These are phyloP conservation scores for Gastrophryne carolinensis DNA, from an alignment of 2,797 vertebrate genomes.

Conservation along the genomic window DNA sequence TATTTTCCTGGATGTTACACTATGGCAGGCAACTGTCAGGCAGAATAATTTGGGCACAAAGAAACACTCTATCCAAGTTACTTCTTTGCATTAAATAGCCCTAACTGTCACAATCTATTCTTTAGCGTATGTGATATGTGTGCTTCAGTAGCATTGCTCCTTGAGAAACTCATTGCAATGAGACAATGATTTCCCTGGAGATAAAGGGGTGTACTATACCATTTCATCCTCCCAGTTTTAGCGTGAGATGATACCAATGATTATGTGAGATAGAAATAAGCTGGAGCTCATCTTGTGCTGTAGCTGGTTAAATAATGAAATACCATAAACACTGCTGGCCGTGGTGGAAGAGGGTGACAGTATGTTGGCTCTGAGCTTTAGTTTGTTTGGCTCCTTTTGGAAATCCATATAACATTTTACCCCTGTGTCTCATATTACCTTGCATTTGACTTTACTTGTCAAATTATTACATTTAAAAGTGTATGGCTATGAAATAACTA, in stretches of 20 bases:
- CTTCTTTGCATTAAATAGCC: constrained; percentile 38
- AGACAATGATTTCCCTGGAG: constrained; percentile 49
- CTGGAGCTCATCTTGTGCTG: constrained; percentile 56
- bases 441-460: constrained; percentile 60
- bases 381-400: constrained; percentile 62
- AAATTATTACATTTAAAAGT: constrained; percentile 55
- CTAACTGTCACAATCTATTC: constrained; percentile 46
- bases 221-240: constrained; percentile 33
- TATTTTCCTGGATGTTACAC: neutral
- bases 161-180: constrained; percentile 50
- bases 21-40: constrained; percentile 28
- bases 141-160: constrained; percentile 50
- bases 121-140: constrained; percentile 50
- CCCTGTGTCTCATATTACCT: constrained; percentile 59
- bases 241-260: constrained; percentile 53
- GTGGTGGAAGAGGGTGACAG: constrained; percentile 56
- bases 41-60: neutral
- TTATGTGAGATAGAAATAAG: constrained; percentile 59
- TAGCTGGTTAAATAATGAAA: constrained; percentile 56
- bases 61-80: constrained; percentile 37
- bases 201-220: constrained; percentile 19
- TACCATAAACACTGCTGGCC: constrained; percentile 60
- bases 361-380: constrained; percentile 58
- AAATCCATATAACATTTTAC: constrained; percentile 62
- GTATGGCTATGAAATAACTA: constrained; percentile 16